Percentiles rank a stretch among this genome's conserved stretches.
phyloP scores from a whole-genome alignment of 2,888 invertebrate genomes.

The Unio delphinus region DNA sequence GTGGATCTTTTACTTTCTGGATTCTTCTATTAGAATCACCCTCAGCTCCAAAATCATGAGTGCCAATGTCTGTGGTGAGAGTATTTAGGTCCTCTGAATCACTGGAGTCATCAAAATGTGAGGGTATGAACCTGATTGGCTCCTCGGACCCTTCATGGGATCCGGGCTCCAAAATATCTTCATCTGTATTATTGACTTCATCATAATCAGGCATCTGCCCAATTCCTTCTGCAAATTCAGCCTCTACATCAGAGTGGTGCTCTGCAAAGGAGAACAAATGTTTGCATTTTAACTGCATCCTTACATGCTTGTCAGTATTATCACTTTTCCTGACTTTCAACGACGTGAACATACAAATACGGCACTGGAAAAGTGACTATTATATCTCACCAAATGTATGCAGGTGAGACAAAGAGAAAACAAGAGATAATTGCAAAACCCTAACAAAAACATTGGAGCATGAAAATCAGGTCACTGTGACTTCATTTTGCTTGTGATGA shows the following conservation, averaged over 20 bases:
- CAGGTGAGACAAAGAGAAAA: no score
- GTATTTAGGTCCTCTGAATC: slow-evolving; percentile 52
- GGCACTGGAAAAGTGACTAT: no score
- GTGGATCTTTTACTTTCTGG: slow-evolving; percentile 18
- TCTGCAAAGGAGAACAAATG: no score
- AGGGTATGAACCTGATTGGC: slow-evolving; percentile 41
- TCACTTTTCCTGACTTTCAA: no score
- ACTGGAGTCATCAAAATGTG: slow-evolving; percentile 57
- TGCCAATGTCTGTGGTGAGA: slow-evolving; percentile 28
- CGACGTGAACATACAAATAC: no score
- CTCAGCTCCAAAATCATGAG: slow-evolving; percentile 25
- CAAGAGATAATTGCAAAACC: no score
- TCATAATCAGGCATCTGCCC: slow-evolving; percentile 61
- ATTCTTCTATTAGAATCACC: slow-evolving; percentile 2
- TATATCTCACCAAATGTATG: no score
- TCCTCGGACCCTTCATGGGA: slow-evolving; percentile 22
- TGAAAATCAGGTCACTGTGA: no score
- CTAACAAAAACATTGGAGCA: no score
- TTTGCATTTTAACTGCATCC: no score
- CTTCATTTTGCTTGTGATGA: no score
- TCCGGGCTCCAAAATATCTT: slow-evolving; percentile 44
- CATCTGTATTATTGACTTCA: slow-evolving; percentile 59
- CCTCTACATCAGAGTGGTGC: slow-evolving; percentile 26
- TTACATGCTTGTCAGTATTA: no score
- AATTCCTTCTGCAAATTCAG: slow-evolving; percentile 52